Percentiles rank a stretch among this genome's conserved stretches.
phyloP scores from a whole-genome alignment of 2,113 vertebrate species.

The Poeciliopsis retropinna region DNA sequence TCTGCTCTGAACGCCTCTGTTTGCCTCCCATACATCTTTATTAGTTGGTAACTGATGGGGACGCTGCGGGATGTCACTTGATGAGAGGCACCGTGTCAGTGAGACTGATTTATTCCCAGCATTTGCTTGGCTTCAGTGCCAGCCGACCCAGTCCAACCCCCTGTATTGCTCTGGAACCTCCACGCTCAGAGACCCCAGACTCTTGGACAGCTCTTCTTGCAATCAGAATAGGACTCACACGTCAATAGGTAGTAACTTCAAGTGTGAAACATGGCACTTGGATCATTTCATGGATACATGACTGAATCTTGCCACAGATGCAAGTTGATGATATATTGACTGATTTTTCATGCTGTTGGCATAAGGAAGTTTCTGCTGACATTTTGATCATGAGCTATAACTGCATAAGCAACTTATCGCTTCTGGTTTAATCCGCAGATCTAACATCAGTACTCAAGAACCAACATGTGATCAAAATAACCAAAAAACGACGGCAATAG shows the following conservation, averaged over 20 bases:
- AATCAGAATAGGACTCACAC: constrained; percentile 69
- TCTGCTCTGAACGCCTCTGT: constrained; percentile 69
- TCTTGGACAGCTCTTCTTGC: constrained; percentile 61
- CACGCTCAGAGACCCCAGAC: constrained; percentile 31
- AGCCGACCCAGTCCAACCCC: constrained; percentile 61
- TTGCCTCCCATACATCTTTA: constrained; percentile 78
- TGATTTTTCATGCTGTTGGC: constrained; percentile 59
- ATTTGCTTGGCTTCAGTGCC: constrained; percentile 72
- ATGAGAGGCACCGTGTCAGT: constrained; percentile 77
- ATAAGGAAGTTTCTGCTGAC: constrained; percentile 56
- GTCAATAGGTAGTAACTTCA: constrained; percentile 64
- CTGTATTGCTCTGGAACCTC: constrained; percentile 23
- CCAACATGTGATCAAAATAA: constrained; percentile 67
- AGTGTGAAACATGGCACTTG: constrained; percentile 38
- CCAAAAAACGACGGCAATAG: constrained; percentile 28
- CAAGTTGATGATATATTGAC: constrained; percentile 58
- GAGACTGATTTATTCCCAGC: constrained; percentile 78
- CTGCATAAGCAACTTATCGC: constrained; percentile 50
- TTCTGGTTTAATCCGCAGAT: constrained; percentile 65
- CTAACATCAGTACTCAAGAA: constrained; percentile 55
- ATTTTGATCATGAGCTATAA: constrained; percentile 64
- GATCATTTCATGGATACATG: constrained; percentile 57
- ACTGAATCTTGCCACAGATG: constrained; percentile 67
- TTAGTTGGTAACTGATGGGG: constrained; percentile 76
- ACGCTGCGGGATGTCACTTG: constrained; percentile 74